Evolutionary conservation across 2,888 invertebrate species (phyloP).

Genomic region (Rhodophaea formosa): DNA sequence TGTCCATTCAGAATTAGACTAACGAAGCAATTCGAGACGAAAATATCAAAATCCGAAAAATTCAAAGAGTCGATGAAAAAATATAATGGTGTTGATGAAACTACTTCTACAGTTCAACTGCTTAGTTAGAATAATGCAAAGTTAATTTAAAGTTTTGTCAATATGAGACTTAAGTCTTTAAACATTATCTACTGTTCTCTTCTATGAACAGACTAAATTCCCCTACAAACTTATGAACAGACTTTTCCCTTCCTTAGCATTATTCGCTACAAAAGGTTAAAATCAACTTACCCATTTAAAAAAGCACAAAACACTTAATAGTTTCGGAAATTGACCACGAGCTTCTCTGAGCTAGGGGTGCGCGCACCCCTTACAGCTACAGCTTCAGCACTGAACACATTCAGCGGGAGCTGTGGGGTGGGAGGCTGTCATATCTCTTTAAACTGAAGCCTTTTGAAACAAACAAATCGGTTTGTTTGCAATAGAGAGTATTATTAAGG

Average conservation of each 20-base stretch:
- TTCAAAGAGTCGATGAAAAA: too few species aligned
- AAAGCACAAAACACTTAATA: slow-evolving; percentile 1
- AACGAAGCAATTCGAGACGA: too few species aligned
- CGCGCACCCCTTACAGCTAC: slow-evolving; percentile 14
- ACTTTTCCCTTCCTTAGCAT: too few species aligned
- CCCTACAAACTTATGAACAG: neutral
- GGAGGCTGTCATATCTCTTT: neutral
- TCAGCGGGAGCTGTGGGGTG: neutral
- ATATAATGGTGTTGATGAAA: too few species aligned
- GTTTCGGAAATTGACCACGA: neutral
- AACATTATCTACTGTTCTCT: neutral
- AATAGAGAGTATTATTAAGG: too few species aligned
- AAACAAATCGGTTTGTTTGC: neutral
- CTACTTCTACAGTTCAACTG: too few species aligned
- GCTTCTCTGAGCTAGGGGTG: neutral
- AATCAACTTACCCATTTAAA: slow-evolving; percentile 4
- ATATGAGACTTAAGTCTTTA: too few species aligned
- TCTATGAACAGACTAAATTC: neutral
- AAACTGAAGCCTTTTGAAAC: neutral
- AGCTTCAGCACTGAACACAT: slow-evolving; percentile 1
- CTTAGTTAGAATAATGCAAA: too few species aligned
- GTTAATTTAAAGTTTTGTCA: too few species aligned
- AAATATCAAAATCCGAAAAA: too few species aligned
- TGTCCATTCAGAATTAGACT: too few species aligned
- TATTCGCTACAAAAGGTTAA: too few species aligned